phyloP scores from a whole-genome alignment of 2,797 vertebrate genomes.

The Sebastes flavidus region DNA sequence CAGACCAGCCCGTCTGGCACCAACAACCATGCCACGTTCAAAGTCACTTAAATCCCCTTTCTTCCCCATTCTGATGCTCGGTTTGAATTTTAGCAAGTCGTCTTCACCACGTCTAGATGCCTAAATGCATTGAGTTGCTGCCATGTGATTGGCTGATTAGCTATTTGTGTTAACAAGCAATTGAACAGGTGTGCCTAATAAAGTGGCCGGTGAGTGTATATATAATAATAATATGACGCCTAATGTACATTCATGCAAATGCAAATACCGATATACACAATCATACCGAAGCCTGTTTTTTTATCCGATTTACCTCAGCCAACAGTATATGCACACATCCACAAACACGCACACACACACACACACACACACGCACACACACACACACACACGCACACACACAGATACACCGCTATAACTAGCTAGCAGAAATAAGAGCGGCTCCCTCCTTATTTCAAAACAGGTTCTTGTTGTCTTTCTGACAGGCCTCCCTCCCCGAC shows the following conservation, averaged over 20 bases:
- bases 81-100: no score
- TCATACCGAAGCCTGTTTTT: not conserved
- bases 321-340: not conserved
- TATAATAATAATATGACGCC: no score
- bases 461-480: constrained; percentile 71
- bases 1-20: no score
- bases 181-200: no score
- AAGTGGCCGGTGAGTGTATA: no score
- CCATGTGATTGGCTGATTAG: no score
- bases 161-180: no score
- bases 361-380: not conserved
- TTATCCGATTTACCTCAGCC: not conserved
- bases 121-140: no score
- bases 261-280: constrained; percentile 21
- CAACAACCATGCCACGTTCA: no score
- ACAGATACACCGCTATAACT: constrained; percentile 23
- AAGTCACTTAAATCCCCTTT: no score
- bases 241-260: not conserved
- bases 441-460: constrained; percentile 53
- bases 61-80: no score
- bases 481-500: constrained; percentile 60
- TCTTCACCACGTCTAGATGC: no score
- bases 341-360: not conserved
- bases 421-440: constrained; percentile 26
- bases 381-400: not conserved